Conservation (phyloP, 2,797 vertebrate species). For the Pogoniulus pusillus region DNA sequence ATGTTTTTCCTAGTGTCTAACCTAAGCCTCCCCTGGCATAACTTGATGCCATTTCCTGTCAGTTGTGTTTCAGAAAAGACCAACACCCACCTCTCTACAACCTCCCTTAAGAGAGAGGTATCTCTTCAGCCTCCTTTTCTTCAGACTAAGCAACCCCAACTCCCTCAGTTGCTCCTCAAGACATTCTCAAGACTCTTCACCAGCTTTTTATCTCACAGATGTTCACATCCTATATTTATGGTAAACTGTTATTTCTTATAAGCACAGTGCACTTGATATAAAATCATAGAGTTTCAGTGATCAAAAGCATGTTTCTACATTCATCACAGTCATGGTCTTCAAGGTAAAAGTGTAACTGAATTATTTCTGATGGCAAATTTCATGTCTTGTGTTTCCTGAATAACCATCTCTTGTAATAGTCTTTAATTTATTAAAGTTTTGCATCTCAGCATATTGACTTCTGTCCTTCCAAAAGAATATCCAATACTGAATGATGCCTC, state of each 20-base stretch:
- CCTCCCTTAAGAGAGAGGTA: too few relatives aligned
- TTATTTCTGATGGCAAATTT: neutral
- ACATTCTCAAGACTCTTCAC: too few relatives aligned
- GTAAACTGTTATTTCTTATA: neutral
- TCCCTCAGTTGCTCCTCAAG: too few relatives aligned
- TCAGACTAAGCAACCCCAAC: too few relatives aligned
- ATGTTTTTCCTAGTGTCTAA: too few relatives aligned
- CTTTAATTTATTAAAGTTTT: neutral
- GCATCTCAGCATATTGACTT: neutral
- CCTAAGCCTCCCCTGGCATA: too few relatives aligned
- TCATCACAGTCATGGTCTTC: neutral
- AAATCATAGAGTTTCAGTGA: neutral
- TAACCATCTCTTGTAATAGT: neutral
- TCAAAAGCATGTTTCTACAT: neutral
- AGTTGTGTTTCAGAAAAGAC: too few relatives aligned
- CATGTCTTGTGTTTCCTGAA: neutral
- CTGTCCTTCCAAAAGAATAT: neutral
- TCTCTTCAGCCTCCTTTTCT: too few relatives aligned
- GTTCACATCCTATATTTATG: neutral
- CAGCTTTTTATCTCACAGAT: neutral
- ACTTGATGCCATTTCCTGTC: too few relatives aligned
- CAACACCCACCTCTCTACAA: too few relatives aligned
- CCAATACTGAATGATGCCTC: neutral
- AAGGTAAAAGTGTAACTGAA: neutral
- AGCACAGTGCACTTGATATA: neutral